phyloP scores from a whole-genome alignment of 2,888 invertebrate species.

The Beris chalybata region DNA sequence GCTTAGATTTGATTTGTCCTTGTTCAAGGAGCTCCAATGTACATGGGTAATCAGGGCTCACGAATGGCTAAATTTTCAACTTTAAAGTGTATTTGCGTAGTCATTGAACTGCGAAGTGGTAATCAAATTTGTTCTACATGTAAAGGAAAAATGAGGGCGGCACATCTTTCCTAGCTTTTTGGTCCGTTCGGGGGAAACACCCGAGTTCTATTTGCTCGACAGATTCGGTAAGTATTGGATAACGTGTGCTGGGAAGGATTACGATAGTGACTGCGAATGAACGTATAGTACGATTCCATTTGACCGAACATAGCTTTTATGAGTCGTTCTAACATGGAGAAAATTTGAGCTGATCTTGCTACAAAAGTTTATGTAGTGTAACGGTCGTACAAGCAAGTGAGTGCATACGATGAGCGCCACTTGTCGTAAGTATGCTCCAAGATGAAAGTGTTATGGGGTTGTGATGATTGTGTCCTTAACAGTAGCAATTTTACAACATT shows the following conservation, averaged over 20 bases:
- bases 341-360: slow-evolving; percentile 37
- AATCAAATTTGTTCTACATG: slow-evolving; percentile 36
- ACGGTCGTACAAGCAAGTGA: slow-evolving; percentile 2
- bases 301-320: slow-evolving; percentile 35
- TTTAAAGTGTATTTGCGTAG: slow-evolving; percentile 35
- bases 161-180: not conserved
- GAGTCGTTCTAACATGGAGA: slow-evolving; percentile 27
- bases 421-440: not conserved
- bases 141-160: slow-evolving; percentile 14
- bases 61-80: slow-evolving; percentile 37
- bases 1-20: slow-evolving; percentile 34
- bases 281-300: slow-evolving; percentile 1
- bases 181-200: not conserved
- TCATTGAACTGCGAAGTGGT: slow-evolving; percentile 37
- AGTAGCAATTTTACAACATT: not conserved
- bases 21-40: not conserved
- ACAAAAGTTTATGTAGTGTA: slow-evolving; percentile 33
- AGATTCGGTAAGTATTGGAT: not conserved
- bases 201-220: no score
- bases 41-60: slow-evolving; percentile 35
- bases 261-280: not conserved
- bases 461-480: slow-evolving; percentile 2
- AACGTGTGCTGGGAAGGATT: not conserved
- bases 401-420: slow-evolving; percentile 18
- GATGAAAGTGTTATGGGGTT: not conserved